phyloP scores from a whole-genome alignment of 2,113 vertebrate species.

The Desmodus rotundus region DNA sequence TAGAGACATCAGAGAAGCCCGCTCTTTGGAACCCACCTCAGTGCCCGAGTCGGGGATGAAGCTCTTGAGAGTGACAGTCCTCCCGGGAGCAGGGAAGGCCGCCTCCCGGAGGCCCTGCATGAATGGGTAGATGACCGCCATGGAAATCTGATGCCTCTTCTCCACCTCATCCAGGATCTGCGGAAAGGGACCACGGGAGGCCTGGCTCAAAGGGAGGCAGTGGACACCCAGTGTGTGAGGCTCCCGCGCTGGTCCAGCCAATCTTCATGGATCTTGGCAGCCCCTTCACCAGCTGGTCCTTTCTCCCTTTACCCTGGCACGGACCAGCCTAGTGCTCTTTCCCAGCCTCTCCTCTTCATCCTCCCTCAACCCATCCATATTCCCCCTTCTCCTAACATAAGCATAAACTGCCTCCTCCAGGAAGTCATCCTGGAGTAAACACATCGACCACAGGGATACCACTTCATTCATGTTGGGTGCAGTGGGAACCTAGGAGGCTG shows the following conservation, averaged over 20 bases:
- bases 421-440: neutral
- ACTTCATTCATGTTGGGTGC: neutral
- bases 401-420: neutral
- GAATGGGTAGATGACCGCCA: constrained; percentile 96
- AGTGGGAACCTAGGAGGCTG: neutral
- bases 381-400: neutral
- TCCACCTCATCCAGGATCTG: constrained; percentile 98
- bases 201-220: neutral
- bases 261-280: neutral
- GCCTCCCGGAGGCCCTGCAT: constrained; percentile 96
- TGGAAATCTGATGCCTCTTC: constrained; percentile 93
- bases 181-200: neutral
- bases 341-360: neutral
- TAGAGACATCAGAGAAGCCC: neutral
- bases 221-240: rapidly evolving
- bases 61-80: constrained; percentile 95
- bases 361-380: neutral
- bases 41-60: constrained; percentile 96
- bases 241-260: neutral
- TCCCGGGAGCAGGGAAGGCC: constrained; percentile 92
- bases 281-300: neutral
- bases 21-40: constrained; percentile 82
- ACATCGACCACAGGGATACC: neutral
- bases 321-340: neutral
- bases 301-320: neutral